Evolutionary conservation across 2,888 invertebrate species (phyloP).

Genomic region (Parelbella ahira): DNA sequence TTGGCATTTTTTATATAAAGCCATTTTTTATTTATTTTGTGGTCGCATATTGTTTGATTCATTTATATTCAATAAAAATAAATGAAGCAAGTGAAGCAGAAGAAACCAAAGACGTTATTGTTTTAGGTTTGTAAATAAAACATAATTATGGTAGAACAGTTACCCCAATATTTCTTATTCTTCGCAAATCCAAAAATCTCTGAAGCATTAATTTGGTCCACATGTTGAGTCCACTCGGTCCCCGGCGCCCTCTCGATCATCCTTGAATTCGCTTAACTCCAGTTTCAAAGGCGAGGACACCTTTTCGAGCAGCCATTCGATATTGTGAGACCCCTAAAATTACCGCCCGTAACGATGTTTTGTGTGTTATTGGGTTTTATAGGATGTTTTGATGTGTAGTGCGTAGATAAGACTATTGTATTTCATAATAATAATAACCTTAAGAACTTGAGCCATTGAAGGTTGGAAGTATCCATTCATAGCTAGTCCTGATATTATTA

Average conservation of each 20-base stretch:
- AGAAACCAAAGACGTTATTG: too few relatives aligned
- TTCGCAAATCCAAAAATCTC: slow-evolving; percentile 6
- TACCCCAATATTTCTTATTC: background rate
- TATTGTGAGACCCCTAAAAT: slow-evolving; percentile 29
- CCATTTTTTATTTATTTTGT: too few relatives aligned
- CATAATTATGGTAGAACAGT: background rate
- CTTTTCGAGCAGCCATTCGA: slow-evolving; percentile 46
- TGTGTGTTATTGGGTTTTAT: slow-evolving; percentile 8
- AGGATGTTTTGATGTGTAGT: slow-evolving; percentile 16
- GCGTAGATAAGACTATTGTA: too few relatives aligned
- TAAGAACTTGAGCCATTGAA: too few relatives aligned
- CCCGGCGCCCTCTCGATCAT: slow-evolving; percentile 66
- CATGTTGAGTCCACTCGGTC: slow-evolving; percentile 39
- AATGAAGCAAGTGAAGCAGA: too few relatives aligned
- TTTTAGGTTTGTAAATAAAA: too few relatives aligned
- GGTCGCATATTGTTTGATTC: too few relatives aligned
- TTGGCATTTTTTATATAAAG: too few relatives aligned
- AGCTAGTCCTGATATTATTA: too few relatives aligned
- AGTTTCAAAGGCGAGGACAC: slow-evolving; percentile 57
- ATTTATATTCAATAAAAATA: too few relatives aligned
- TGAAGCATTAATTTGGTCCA: slow-evolving; percentile 43
- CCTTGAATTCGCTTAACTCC: slow-evolving; percentile 55
- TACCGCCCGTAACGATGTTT: slow-evolving; percentile 10
- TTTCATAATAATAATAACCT: too few relatives aligned
- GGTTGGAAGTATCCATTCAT: too few relatives aligned